These are phyloP conservation scores for Lycodopsis pacificus DNA, from an alignment of 2,797 vertebrate genomes.

Conservation along the genomic window DNA sequence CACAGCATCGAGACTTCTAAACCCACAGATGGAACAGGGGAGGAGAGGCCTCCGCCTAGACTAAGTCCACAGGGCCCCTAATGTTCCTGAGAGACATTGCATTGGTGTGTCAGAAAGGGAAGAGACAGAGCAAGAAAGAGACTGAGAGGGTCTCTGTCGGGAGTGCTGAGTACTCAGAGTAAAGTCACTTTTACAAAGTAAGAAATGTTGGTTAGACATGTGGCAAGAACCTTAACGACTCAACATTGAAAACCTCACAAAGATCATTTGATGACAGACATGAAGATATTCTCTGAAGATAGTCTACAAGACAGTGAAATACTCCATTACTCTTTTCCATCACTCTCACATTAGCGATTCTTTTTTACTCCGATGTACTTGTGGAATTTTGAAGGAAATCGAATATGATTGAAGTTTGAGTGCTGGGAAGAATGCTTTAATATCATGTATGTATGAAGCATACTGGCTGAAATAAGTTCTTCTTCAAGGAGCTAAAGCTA, in stretches of 20 bases:
- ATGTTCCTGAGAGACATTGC: slow-evolving; percentile 41
- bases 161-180: slow-evolving; percentile 20
- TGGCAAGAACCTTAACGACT: slow-evolving; percentile 11
- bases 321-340: slow-evolving; percentile 19
- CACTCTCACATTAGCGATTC: slow-evolving; percentile 42
- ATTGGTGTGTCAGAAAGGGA: slow-evolving; percentile 27
- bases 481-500: neutral
- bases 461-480: neutral
- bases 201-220: slow-evolving; percentile 32
- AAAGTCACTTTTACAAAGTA: slow-evolving; percentile 22
- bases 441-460: neutral
- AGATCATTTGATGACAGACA: slow-evolving; percentile 30
- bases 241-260: slow-evolving; percentile 19
- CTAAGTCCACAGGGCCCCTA: slow-evolving; percentile 24
- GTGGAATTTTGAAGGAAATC: slow-evolving; percentile 30
- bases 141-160: slow-evolving; percentile 1
- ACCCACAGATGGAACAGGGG: slow-evolving; percentile 48
- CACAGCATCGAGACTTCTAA: slow-evolving; percentile 44
- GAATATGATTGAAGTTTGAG: slow-evolving; percentile 11
- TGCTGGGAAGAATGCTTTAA: neutral
- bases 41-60: slow-evolving; percentile 38
- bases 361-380: slow-evolving; percentile 39
- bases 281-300: slow-evolving; percentile 15
- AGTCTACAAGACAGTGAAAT: slow-evolving; percentile 13
- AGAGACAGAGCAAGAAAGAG: slow-evolving; percentile 8